Evolutionary conservation across 2,113 vertebrate species (phyloP), one percentile per base, ranked within the genome.

Genomic region (Poecile atricapillus): DNA sequence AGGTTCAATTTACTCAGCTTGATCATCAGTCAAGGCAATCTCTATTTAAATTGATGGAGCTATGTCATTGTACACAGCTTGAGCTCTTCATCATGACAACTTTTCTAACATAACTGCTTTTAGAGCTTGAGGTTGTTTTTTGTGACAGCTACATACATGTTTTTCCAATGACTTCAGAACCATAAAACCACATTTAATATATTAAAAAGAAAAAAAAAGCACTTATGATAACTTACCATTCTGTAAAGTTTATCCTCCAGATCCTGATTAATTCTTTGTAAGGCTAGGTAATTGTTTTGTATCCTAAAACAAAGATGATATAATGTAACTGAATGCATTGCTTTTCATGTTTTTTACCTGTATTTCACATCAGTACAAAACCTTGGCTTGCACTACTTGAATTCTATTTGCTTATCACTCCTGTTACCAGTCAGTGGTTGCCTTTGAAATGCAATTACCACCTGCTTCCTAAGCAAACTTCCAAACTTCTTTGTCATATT

Each of bases 201-300:
- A 22, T 37, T 35, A 10, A 9, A 28, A 39, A 39, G 39, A 11
- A 13, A 15, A 44, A 50, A 63, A 81, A 74, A 39, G 28, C 28
- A 75, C 2, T 83, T 85, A 16, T 80, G 46, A 37, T 49, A 53
- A 96, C 98, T 98, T 97, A 99, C 99, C 98, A 98, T 99, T 93
- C 98, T 97, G 94, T 99, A 98, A 90, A 99, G 98, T 96, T 99
- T 99, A 90, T 99, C 98, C 95, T 99, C 99, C 98, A 99, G 97
- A 96, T 99, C 99, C 97, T 99, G 99, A 97, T 99, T 99, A 98
- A 99, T 99, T 97, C 99, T 98, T 97, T 99, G 99, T 95, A 99
- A 98, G 49, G 99, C 98, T 97, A 99, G 97, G 96, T 99, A 99
- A 97, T 99, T 99, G 96, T 98, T 99, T 97, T 99, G 99, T 96